Base-by-base conservation (phyloP, 2,113 vertebrate species). In the Felis catus region DNA sequence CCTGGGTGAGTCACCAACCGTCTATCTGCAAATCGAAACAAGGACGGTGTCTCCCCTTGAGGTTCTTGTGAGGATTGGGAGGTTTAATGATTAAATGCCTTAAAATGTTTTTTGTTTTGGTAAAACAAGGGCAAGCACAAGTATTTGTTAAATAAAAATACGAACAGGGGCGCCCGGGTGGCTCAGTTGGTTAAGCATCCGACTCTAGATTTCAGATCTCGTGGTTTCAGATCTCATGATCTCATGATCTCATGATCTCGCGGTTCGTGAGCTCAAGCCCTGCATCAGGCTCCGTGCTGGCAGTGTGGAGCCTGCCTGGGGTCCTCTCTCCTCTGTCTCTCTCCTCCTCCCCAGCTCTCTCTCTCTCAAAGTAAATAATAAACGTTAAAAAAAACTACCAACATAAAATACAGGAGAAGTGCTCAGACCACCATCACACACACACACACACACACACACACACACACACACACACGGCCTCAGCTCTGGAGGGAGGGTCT, bases 1-100 rank as follows among this genome's bases (percentile, higher is more conserved):
- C 1, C 21, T 18, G 0, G 21, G 31, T 0, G 0, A 21, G 31
- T 53, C 58, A 27, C 76, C 91, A 61, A 10, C 9, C 0, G 0
- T 9, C 18, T 31, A 0, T 27, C 68, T 55, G 86, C 70, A 5
- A 25, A 45, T 45, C 7, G 45, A 45, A 55, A 55, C 15, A 0
- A 48, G 3, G 0, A 65, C 7, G 4, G 39, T 0, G 0, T 41
- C 36, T 31, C n/a, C 2, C 11, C 68, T 19, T 31, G 13, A 41
- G 21, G 58, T 53, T 63, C 36, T 21, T 23, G 31, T 53, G 87
- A 18, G 65, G 80, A 58, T 21, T 33, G 8, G 36, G 25, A 12
- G 10, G 27, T 53, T 27, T 90, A 8, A 13, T 9, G 13, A 41
- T 29, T 36, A 41, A n/a, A 53, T 74, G 45, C 33, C 41, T 51